Percentiles rank a stretch among this genome's conserved stretches.
Evolutionary conservation across 2,888 invertebrate species (phyloP).

Genomic region (Drosophila sordidula): DNA sequence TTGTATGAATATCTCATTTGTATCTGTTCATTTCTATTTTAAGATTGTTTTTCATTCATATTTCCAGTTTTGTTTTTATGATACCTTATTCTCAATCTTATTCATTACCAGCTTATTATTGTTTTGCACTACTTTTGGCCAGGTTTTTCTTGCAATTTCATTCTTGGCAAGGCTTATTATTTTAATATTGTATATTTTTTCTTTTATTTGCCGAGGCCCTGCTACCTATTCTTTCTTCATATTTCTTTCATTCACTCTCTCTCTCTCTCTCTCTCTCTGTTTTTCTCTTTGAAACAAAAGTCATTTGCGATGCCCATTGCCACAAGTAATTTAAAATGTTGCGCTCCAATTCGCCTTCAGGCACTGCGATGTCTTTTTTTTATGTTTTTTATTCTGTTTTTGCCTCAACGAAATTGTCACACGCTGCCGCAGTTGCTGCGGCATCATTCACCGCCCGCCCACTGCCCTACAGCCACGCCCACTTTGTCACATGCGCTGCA

Average conservation of each 20-base stretch:
- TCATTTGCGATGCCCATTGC: slow-evolving; percentile 50
- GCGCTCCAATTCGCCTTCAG: slow-evolving; percentile 64
- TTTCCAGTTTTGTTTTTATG: neutral
- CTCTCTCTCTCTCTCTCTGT: neutral
- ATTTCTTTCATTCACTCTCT: neutral
- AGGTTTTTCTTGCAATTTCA: neutral
- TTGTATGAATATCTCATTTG: neutral
- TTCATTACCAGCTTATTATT: slow-evolving; percentile 1
- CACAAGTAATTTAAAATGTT: slow-evolving; percentile 70
- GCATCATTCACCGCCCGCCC: neutral
- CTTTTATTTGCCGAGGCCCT: neutral
- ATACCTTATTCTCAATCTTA: neutral
- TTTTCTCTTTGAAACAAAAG: slow-evolving; percentile 26
- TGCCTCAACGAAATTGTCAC: slow-evolving; percentile 60
- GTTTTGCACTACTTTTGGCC: neutral
- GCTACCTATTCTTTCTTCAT: slow-evolving; percentile 5
- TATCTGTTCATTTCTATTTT: no score
- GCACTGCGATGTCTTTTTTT: slow-evolving; percentile 52
- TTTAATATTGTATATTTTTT: slow-evolving; percentile 6
- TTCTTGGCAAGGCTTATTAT: neutral
- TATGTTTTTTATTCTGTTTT: slow-evolving; percentile 11
- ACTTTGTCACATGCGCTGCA: slow-evolving; percentile 30
- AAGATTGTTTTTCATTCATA: neutral
- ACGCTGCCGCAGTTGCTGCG: slow-evolving; percentile 43
- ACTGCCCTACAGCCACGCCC: slow-evolving; percentile 33